phyloP scores from a whole-genome alignment of 2,113 vertebrate genomes.

The Ceuthmochares aereus region DNA sequence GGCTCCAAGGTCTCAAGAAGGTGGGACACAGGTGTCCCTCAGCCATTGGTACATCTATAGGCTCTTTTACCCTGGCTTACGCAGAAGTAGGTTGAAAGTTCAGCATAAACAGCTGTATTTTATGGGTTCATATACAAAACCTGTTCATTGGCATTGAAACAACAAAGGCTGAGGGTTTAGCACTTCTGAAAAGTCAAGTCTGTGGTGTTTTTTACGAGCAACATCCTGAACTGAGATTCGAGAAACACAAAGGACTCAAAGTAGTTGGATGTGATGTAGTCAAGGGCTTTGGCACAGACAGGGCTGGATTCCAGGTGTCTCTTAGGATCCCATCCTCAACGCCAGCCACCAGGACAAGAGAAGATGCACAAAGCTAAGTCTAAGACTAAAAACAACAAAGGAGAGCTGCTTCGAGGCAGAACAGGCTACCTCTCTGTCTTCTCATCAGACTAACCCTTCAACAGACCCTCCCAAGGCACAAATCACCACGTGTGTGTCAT shows the following conservation, averaged over 20 bases:
- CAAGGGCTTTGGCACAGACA: neutral
- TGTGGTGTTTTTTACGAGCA: neutral
- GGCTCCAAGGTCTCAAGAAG: neutral
- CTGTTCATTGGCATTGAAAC: neutral
- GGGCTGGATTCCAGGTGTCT: neutral
- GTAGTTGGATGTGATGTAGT: neutral
- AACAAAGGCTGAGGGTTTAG: neutral
- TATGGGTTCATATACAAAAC: neutral
- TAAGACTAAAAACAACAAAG: neutral
- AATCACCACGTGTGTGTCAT: neutral
- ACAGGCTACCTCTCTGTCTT: neutral
- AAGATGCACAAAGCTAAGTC: neutral
- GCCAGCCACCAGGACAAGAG: neutral
- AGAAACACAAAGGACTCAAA: neutral
- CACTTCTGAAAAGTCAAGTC: neutral
- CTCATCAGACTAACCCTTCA: neutral
- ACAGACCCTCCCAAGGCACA: neutral
- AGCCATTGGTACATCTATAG: rapidly evolving
- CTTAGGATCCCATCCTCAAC: rapidly evolving
- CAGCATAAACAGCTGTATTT: neutral
- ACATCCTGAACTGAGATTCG: neutral
- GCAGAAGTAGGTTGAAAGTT: neutral
- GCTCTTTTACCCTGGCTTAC: neutral
- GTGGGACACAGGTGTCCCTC: neutral
- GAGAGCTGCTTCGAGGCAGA: neutral